Evolutionary conservation across 53 echinoderm and acorn worm genomes (phyloP), one percentile per base, ranked within the genome.

Genomic region (Zoroaster sp.): DNA sequence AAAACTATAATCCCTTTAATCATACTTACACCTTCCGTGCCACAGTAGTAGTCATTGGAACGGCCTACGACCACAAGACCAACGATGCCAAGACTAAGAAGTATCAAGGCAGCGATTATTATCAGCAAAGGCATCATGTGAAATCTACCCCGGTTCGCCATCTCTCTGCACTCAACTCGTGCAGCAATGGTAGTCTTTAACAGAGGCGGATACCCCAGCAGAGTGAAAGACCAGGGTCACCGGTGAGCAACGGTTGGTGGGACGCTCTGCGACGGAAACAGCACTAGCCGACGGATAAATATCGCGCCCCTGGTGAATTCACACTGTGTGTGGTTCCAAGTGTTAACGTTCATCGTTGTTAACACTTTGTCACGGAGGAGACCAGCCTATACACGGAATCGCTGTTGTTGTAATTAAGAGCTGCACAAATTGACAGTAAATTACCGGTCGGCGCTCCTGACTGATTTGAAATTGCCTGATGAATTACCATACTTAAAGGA

Each of bases 31-130:
- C 85, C 71, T 35, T 49, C 47, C 12, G 47, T 85, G 85, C 85
- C 47, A 70, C 85, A 85, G 40, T 85, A 85, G 34, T 70, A 71
- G 33, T 85, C 85, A 69, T 85, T 85, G 7, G 85, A 85, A 28
- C 70, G 69, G 47, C 31, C 72, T 13, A 85, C 51, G 8, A 85
- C 71, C 37, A 71, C 85, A 32, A 85, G 51, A 21, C 85, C 85
- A 5, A 85, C 14, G 51, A 85, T 69, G 13, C 85, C 69, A n/a
- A 85, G n/a, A 4, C 17, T 17, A 13, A 85, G 31, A 21, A 85
- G 37, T 7, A n/a, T 47, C 0, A 37, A 46, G 34, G 69, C 85
- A 35, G 51, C 35, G 2, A 69, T 37, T 20, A 85, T 85, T 34
- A 85, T 71, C 35, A 85, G 32, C 28, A 13, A 49, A 32, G 31